phyloP scores from a whole-genome alignment of 92 coral and sea anemone genomes.

The Porites evermanni region DNA sequence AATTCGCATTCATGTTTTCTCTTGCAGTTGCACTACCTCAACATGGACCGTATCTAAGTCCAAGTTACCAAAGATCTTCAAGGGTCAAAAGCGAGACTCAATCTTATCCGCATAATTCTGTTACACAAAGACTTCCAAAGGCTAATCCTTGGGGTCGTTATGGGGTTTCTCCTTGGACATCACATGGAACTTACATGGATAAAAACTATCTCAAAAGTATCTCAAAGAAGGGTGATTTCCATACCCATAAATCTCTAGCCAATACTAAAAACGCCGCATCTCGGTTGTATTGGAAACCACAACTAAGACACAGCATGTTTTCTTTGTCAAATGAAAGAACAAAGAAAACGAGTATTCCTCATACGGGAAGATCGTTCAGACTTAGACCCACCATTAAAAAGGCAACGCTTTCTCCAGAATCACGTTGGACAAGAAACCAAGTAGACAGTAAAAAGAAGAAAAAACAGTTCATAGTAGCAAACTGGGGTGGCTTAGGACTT shows the following conservation, averaged over 20 bases:
- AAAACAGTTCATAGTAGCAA: conserved; percentile 82
- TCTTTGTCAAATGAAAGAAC: not conserved
- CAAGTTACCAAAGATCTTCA: not conserved
- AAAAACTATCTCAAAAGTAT: not conserved
- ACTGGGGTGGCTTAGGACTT: conserved; percentile 62
- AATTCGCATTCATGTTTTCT: no score
- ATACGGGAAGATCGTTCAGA: not conserved
- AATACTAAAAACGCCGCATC: not conserved
- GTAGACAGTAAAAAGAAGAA: conserved; percentile 68
- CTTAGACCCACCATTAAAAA: conserved; percentile 24
- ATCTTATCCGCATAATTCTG: not conserved
- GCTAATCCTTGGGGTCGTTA: not conserved
- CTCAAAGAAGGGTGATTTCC: not conserved
- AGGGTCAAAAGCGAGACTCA: not conserved
- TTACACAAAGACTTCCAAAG: not conserved
- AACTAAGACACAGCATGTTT: not conserved
- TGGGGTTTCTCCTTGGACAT: not conserved
- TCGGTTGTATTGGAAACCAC: conserved; percentile 2
- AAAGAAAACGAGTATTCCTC: not conserved
- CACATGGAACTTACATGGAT: not conserved
- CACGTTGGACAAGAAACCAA: conserved; percentile 45
- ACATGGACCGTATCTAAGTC: conserved; percentile 13
- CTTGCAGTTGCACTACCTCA: conserved; percentile 5
- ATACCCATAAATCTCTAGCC: not conserved
- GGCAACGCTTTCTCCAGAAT: conserved; percentile 23